Evolutionary conservation across 2,113 vertebrate species (phyloP), one percentile per base, ranked within the genome.

Genomic region (Platycercus adscitus): DNA sequence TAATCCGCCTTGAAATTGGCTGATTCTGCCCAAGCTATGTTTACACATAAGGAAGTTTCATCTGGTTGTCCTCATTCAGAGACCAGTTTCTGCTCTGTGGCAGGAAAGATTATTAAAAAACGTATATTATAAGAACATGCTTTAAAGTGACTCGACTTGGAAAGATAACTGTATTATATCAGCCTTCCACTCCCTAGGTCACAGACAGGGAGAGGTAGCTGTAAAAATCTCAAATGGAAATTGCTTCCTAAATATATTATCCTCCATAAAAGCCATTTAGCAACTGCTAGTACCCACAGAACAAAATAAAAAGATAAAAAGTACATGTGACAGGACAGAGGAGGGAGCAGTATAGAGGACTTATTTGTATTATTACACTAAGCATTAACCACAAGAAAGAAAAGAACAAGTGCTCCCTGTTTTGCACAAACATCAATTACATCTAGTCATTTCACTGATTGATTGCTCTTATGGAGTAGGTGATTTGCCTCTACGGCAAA

Each of bases 1-100:
- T 98, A 97, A 98, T 97, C 96, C 76, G 6, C 97, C 97, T 98
- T 98, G 97, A 98, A 98, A 98, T 97, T 98, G 97, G 94, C 94
- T 97, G 97, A 97, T 97, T 98, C 94, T 84, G 65, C 83, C 93
- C 92, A 89, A 97, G 91, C 72, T 97, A 78, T 95, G 92, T 97
- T 98, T 97, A 97, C 94, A 97, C 2, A 10, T 89, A 97, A 97
- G 92, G 33, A 44, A 97, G 93, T 93, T 98, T 97, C 97, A 97
- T 96, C 93, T 95, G 95, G 87, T 85, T 68, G 35, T 96, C 94
- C 96, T 96, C 91, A 93, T 95, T 97, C 91, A 95, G 71, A 96
- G 91, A 95, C 81, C 88, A 95, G 93, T 96, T 97, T 96, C 92
- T 96, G 92, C 79, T 97, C 95, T 93, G 94, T 61, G 94, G 95